Percentiles rank a stretch among this genome's conserved stretches.
Evolutionary conservation across 1,140 invertebrate species (phyloP).

Genomic region (Drosophila teissieri): DNA sequence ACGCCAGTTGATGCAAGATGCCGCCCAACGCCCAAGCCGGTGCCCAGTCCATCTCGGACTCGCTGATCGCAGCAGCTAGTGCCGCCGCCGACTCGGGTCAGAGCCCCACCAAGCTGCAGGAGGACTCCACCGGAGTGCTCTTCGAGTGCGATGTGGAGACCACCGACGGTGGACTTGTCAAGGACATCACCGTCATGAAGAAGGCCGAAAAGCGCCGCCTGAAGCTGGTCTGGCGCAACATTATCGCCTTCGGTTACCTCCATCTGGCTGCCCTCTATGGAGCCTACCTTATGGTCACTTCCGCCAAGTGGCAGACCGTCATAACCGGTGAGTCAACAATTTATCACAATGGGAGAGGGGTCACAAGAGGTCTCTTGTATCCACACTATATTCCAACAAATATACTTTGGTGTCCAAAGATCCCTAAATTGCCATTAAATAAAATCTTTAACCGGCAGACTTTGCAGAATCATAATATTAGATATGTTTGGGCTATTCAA

Average conservation of each 20-base stretch:
- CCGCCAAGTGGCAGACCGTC: conserved; percentile 91
- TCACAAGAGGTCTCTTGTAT: no score
- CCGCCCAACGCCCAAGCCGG: conserved; percentile 80
- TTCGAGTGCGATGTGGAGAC: conserved; percentile 88
- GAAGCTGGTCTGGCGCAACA: conserved; percentile 96
- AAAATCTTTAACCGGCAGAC: no score
- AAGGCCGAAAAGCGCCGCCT: conserved; percentile 84
- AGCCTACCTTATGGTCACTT: conserved; percentile 91
- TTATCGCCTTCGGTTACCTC: conserved; percentile 93
- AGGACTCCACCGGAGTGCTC: conserved; percentile 86
- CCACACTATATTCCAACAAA: no score
- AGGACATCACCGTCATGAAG: conserved; percentile 83
- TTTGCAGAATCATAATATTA: no score
- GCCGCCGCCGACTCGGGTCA: conserved; percentile 60
- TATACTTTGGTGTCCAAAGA: no score
- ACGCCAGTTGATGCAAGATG: conserved; percentile 66
- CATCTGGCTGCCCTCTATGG: conserved; percentile 95
- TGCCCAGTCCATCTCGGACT: conserved; percentile 76
- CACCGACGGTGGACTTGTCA: conserved; percentile 85
- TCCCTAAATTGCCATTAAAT: no score
- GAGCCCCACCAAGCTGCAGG: conserved; percentile 64
- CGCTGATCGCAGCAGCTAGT: conserved; percentile 56
- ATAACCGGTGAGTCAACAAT: conserved; percentile 89
- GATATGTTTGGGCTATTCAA: no score
- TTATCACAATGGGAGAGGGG: no score